phyloP scores from a whole-genome alignment of 2,797 vertebrate genomes.

The Pangasius larnaudii region DNA sequence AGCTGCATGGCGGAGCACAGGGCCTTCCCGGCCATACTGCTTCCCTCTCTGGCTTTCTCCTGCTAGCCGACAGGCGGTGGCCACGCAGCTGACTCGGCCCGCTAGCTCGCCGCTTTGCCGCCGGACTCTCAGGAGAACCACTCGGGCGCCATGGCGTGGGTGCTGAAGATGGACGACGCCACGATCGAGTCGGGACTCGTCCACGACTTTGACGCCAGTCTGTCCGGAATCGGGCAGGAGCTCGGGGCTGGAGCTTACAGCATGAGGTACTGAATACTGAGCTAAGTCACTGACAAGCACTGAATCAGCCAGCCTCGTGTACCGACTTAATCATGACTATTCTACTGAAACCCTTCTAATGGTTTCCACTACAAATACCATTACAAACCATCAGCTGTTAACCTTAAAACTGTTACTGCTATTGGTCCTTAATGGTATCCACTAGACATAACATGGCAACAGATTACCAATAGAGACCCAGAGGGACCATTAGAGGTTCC shows the following conservation, averaged over 20 bases:
- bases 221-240: conserved; percentile 96
- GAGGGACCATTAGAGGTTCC: no score
- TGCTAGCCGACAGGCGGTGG: conserved; percentile 48
- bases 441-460: no score
- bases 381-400: no score
- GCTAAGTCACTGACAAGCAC: background rate
- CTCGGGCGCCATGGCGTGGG: conserved; percentile 89
- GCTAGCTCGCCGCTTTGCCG: conserved; percentile 37
- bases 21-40: conserved; percentile 30
- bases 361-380: no score
- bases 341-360: no score
- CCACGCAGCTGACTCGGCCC: conserved; percentile 29
- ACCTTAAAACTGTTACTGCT: no score
- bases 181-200: conserved; percentile 95
- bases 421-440: no score
- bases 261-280: conserved; percentile 83
- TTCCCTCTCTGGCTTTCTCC: conserved; percentile 32
- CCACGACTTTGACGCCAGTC: conserved; percentile 96
- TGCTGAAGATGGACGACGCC: conserved; percentile 98
- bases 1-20: conserved; percentile 49
- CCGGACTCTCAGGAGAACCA: conserved; percentile 16
- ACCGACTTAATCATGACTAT: background rate
- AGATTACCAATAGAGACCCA: no score
- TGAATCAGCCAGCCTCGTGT: background rate
- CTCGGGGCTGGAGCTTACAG: conserved; percentile 96